Evolutionary conservation across 2,113 vertebrate genomes (phyloP), one percentile per base, ranked within the genome.

Genomic region (Microcebus ravelobensis): DNA sequence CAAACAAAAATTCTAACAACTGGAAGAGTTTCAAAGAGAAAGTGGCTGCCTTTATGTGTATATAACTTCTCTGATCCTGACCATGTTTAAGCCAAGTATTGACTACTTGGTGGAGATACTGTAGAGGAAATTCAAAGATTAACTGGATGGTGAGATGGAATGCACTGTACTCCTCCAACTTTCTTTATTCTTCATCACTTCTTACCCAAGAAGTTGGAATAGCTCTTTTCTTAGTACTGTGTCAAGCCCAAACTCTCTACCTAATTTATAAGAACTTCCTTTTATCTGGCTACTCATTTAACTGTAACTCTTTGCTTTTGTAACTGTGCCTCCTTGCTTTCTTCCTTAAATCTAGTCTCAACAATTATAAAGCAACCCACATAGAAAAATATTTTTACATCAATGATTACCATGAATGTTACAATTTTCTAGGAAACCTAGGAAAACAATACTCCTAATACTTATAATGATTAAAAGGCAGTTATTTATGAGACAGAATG

Each of bases 311-410:
- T 61, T 34, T 76, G 13, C 23, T 80, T 84, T 79, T 36, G 39
- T 39, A 39, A 39, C 4, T 39, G 39, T 39, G 4, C 18, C 34
- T 80, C 23, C 29, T 42, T 85, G 3, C 6, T 96, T 90, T 68
- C 55, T 89, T 89, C 18, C 36, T 92, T 39, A 86, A 61, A 65
- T 36, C 36, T 77, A 77, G 45, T 61, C 42, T 87, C 20, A 91
- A 74, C 42, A 87, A 36, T 39, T 8, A 57, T 36, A 94, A 55
- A 90, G 50, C 21, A 95, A 59, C 8, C 21, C 9, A 84, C 17
- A 52, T 25, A 83, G 45, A 80, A 90, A 92, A 94, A 25, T 65
- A 87, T 87, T 20, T 77, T 95, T 68, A 21, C 57, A 90, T 90
- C 39, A 82, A 57, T 34, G 45, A 31, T 71, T 94, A 65, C 15